A percentile compares a stretch with the other conserved stretches of the same genome.
phyloP scores from a whole-genome alignment of 2,797 vertebrate genomes.

The Mus minutoides region DNA sequence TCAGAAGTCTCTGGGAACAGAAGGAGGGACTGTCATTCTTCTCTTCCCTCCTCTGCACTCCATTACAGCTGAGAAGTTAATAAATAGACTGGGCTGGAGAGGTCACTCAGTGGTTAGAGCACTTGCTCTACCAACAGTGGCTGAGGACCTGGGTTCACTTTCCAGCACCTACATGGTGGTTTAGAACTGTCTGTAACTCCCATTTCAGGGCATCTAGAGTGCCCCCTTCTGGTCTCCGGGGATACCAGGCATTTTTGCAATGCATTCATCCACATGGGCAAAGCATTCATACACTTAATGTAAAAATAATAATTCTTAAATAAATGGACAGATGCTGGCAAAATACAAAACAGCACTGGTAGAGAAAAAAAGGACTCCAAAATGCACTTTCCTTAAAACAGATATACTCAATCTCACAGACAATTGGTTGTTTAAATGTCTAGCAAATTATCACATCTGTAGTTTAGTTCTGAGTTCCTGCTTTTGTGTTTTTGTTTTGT shows the following conservation, averaged over 20 bases:
- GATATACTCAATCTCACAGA: not conserved
- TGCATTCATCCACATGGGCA: not conserved
- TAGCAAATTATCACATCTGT: not conserved
- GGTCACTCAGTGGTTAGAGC: not conserved
- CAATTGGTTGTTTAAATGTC: not conserved
- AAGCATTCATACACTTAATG: not conserved
- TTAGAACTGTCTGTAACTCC: not conserved
- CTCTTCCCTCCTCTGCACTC: not conserved
- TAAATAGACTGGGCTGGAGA: not conserved
- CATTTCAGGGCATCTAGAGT: not conserved
- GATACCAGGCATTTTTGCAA: not conserved
- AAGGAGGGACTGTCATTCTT: constrained; percentile 29
- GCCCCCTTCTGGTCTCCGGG: too few species aligned
- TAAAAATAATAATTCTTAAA: not conserved
- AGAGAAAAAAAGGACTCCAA: not conserved
- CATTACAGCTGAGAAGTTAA: not conserved
- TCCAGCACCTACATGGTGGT: not conserved
- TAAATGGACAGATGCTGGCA: not conserved
- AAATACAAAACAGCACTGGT: not conserved
- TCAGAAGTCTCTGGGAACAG: constrained; percentile 42
- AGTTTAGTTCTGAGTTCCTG: not conserved
- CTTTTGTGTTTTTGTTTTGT: not conserved
- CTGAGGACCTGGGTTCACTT: not conserved
- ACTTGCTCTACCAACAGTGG: too few species aligned
- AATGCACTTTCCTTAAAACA: not conserved